These are phyloP conservation scores for Nemapogon koenigi DNA, from an alignment of 2,888 invertebrate species.

Conservation along the genomic window DNA sequence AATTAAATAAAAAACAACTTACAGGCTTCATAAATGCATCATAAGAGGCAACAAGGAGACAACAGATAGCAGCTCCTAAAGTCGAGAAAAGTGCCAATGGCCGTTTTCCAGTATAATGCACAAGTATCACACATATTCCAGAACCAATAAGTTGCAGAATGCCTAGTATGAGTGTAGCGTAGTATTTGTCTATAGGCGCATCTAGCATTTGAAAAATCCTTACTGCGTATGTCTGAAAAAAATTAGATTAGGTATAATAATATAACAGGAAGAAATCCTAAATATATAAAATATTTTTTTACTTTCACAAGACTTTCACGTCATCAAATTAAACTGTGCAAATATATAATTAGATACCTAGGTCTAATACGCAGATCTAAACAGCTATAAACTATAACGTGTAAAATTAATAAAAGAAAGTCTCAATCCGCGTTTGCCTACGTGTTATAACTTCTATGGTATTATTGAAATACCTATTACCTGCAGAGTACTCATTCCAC, in stretches of 20 bases:
- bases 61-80: conserved; percentile 69
- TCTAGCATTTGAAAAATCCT: conserved; percentile 74
- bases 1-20: conserved; percentile 11
- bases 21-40: conserved; percentile 38
- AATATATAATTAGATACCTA: too few species aligned
- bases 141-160: conserved; percentile 73
- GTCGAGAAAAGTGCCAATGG: conserved; percentile 72
- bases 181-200: conserved; percentile 78
- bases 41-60: conserved; percentile 67
- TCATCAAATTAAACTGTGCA: too few species aligned
- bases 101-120: conserved; percentile 78
- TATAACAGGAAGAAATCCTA: too few species aligned
- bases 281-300: too few species aligned
- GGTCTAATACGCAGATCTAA: too few species aligned
- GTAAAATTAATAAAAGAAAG: too few species aligned
- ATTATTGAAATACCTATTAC: conserved; percentile 30
- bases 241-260: background rate
- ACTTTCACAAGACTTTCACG: too few species aligned
- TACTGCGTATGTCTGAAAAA: conserved; percentile 72
- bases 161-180: conserved; percentile 76
- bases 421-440: too few species aligned
- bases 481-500: conserved; percentile 76
- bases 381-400: too few species aligned
- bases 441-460: too few species aligned
- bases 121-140: conserved; percentile 67